Evolutionary conservation across 2,888 invertebrate genomes (phyloP), one percentile per base, ranked within the genome.

Genomic region (Calliopum simillimum): DNA sequence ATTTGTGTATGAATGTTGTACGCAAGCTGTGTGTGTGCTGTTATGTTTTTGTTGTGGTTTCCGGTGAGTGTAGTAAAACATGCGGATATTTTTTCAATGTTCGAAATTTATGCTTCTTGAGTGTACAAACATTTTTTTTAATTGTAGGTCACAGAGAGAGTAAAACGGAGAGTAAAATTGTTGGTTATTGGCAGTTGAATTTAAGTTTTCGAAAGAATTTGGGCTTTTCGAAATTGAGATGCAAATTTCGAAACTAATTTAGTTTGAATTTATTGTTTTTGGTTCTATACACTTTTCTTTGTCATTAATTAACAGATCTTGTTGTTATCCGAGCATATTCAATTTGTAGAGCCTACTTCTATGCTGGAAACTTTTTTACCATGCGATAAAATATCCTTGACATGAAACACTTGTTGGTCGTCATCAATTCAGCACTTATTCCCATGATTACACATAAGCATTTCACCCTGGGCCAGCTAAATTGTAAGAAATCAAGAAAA

Each of bases 1-100:
- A 51, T 53, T 51, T 64, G 62, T 25, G 46, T 62, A 62, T 46
- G n/a, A n/a, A 43, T 44, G 59, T 12, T 44, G 11, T 5, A 62
- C 41, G 56, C 25, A 8, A 33, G 8, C 8, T 33, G 33, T 33
- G 33, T 33, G 33, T 33, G 4, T 33, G 33, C n/a, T n/a, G n/a
- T 55, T 8, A 19, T 43, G 41, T n/a, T 19, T 43, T 62, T 19
- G 44, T 44, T 44, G 23, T 21, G 19, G 11, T 46, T 62, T 62
- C 46, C 47, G 47, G 47, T 33, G 12, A 33, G n/a, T 21, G n/a
- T 43, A 59, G 19, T 59, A 16, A 43, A 16, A 49, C 13, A 49
- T 16, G 1, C 1, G 6, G 49, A 13, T 49, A 11, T 49, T 8
- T 47, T 33, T 33, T 33, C 8, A 33, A 33, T 33, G 2, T 44